These are phyloP conservation scores for Tromatobia lineatoria DNA, from an alignment of 2,888 invertebrate species.

Conservation along the genomic window DNA sequence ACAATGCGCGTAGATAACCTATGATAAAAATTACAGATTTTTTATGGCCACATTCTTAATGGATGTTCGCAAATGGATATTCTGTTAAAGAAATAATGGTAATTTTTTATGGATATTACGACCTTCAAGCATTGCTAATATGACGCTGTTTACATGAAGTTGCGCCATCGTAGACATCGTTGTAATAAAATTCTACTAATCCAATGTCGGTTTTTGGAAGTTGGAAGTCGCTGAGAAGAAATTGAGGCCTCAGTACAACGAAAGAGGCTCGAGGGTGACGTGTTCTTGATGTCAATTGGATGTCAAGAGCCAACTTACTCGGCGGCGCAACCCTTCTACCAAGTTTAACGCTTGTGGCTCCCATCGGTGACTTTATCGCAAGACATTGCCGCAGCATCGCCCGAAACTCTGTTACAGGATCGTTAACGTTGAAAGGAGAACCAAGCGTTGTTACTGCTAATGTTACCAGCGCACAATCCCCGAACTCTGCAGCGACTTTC, in stretches of 20 bases:
- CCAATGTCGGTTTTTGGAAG: background rate
- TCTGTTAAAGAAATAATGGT: too few species aligned
- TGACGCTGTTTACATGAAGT: background rate
- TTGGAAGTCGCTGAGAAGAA: background rate
- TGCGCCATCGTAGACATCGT: too few species aligned
- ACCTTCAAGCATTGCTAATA: too few species aligned
- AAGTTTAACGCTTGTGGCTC: slow-evolving; percentile 80
- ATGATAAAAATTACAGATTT: too few species aligned
- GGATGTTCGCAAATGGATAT: too few species aligned
- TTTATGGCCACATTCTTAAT: too few species aligned
- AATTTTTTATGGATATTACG: too few species aligned
- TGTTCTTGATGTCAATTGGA: slow-evolving; percentile 8
- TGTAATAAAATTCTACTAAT: background rate
- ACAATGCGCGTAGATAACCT: too few species aligned
- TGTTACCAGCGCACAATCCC: slow-evolving; percentile 70
- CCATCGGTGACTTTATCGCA: slow-evolving; percentile 84
- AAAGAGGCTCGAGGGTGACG: slow-evolving; percentile 8
- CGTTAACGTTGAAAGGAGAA: slow-evolving; percentile 83
- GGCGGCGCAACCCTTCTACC: slow-evolving; percentile 74
- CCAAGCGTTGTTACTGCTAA: slow-evolving; percentile 84
- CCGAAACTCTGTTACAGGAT: slow-evolving; percentile 81
- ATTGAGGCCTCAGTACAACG: background rate
- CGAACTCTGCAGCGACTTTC: slow-evolving; percentile 82
- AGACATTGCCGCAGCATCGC: slow-evolving; percentile 80
- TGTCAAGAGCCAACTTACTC: background rate